These are phyloP conservation scores for Tyrannus savana DNA, from an alignment of 2,113 vertebrate genomes.

Conservation along the genomic window DNA sequence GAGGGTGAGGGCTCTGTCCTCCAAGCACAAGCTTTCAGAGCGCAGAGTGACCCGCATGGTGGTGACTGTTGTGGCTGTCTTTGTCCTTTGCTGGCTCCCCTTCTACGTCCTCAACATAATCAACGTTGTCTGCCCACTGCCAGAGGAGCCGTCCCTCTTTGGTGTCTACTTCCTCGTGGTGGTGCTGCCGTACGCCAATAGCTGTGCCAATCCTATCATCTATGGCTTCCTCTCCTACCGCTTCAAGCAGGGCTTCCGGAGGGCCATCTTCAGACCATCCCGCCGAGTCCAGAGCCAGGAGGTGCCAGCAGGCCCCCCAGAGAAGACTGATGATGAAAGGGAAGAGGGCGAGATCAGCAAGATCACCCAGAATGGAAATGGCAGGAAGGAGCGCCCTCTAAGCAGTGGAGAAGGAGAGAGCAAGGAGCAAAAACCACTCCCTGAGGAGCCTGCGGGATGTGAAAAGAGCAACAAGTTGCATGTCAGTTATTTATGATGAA, in stretches of 20 bases:
- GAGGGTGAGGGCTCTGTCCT: slow-evolving; percentile 81
- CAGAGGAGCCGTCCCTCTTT: slow-evolving; percentile 83
- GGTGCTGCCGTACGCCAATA: slow-evolving; percentile 94
- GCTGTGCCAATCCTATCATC: slow-evolving; percentile 94
- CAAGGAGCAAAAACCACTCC: slow-evolving; percentile 67
- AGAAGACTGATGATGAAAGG: slow-evolving; percentile 63
- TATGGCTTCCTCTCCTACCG: slow-evolving; percentile 95
- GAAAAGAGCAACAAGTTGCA: slow-evolving; percentile 74
- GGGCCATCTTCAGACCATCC: slow-evolving; percentile 84
- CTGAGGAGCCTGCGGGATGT: slow-evolving; percentile 49
- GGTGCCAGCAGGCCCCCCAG: slow-evolving; percentile 18
- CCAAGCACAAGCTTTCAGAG: slow-evolving; percentile 87
- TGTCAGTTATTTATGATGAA: slow-evolving; percentile 83
- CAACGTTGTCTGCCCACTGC: slow-evolving; percentile 88
- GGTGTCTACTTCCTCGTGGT: slow-evolving; percentile 94
- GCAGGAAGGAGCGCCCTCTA: slow-evolving; percentile 32
- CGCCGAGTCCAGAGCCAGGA: slow-evolving; percentile 84
- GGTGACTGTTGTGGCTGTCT: slow-evolving; percentile 90
- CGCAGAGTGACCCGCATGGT: slow-evolving; percentile 94
- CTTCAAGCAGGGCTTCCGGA: slow-evolving; percentile 92
- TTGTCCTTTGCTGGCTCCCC: slow-evolving; percentile 92
- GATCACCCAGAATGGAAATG: slow-evolving; percentile 81
- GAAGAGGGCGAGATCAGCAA: slow-evolving; percentile 71
- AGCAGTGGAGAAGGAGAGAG: slow-evolving; percentile 38
- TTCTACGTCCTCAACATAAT: slow-evolving; percentile 93